Percentiles rank a stretch among this genome's conserved stretches.
Conservation (phyloP, 2,113 vertebrate genomes). For the Chaetodon trifascialis region DNA sequence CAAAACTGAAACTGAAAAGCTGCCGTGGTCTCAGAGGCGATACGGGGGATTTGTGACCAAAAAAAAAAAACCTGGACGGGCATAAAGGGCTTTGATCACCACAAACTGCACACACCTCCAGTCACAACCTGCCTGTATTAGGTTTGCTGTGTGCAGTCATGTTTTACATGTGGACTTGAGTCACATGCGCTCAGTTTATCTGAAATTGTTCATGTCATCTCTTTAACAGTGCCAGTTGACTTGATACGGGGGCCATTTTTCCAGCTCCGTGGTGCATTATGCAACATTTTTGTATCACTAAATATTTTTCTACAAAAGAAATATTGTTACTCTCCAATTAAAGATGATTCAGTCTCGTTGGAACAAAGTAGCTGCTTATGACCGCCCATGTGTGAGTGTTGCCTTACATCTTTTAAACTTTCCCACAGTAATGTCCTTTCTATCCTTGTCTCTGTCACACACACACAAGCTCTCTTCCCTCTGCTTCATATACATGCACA, state of each 20-base stretch:
- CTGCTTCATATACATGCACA: conserved; percentile 50
- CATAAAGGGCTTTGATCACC: not conserved
- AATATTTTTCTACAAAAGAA: not conserved
- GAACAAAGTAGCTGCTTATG: conserved; percentile 10
- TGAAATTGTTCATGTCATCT: not conserved
- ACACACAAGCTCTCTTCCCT: conserved; percentile 25
- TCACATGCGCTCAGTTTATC: not conserved
- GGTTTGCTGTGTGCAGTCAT: not conserved
- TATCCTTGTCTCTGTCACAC: conserved; percentile 28
- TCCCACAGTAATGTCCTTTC: conserved; percentile 57
- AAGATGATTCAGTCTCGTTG: not conserved
- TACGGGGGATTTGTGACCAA: not conserved
- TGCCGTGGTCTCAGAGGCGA: not conserved
- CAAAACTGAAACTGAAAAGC: not conserved
- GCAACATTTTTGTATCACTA: not conserved
- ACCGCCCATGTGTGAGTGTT: conserved; percentile 21
- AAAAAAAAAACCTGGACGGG: too few relatives aligned
- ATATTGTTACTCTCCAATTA: not conserved
- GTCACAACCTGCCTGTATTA: not conserved
- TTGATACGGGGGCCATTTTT: not conserved
- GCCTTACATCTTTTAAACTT: conserved; percentile 60
- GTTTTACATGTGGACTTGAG: not conserved
- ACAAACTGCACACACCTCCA: not conserved
- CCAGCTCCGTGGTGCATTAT: not conserved
- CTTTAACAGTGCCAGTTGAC: not conserved